Evolutionary conservation across 2,113 vertebrate species (phyloP).

Genomic region (Enhydra lutris): DNA sequence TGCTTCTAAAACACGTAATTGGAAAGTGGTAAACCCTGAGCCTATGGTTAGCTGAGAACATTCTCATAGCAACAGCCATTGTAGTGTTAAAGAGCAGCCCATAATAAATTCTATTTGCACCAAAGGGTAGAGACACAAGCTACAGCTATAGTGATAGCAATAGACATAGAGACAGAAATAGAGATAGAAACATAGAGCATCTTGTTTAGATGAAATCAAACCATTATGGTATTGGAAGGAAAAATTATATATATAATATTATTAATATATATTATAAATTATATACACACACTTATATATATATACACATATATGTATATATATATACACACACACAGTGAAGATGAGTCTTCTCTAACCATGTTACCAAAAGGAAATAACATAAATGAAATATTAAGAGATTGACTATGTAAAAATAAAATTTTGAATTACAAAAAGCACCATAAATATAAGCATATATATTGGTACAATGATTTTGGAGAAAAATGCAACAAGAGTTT

Average conservation of each 20-base stretch:
- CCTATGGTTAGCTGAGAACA: background rate
- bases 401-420: background rate
- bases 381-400: background rate
- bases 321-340: background rate
- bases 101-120: background rate
- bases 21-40: background rate
- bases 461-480: background rate
- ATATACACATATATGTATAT: accelerated
- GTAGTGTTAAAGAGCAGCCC: background rate
- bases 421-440: background rate
- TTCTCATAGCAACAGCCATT: background rate
- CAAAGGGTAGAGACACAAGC: background rate
- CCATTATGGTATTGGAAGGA: background rate
- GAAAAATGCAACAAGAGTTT: background rate
- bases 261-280: background rate
- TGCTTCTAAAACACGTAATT: background rate
- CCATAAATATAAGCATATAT: background rate
- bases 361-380: background rate
- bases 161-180: background rate
- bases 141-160: background rate
- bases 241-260: background rate
- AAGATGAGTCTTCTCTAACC: background rate
- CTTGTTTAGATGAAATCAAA: background rate
- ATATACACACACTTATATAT: background rate
- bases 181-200: background rate